phyloP scores from a whole-genome alignment of 2,888 invertebrate species.

The Oscheius sp. region DNA sequence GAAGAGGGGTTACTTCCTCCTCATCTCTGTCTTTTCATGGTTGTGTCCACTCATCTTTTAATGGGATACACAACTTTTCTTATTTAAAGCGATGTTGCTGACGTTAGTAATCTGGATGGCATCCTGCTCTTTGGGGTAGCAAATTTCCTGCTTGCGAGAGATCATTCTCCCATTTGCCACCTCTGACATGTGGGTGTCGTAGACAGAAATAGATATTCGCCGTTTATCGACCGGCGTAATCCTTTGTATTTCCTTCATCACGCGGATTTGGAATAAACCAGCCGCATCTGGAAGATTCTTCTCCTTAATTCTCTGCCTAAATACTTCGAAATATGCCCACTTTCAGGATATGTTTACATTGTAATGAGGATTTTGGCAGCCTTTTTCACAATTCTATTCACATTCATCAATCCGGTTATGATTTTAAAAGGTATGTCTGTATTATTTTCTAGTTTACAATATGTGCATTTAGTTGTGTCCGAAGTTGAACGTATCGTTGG shows the following conservation, averaged over 20 bases:
- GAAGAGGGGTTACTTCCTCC: slow-evolving; percentile 17
- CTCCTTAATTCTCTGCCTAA: not conserved
- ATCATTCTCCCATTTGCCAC: slow-evolving; percentile 14
- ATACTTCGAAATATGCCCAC: not conserved
- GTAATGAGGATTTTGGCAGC: slow-evolving; percentile 61
- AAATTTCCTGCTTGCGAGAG: slow-evolving; percentile 2
- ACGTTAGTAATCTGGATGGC: slow-evolving; percentile 15
- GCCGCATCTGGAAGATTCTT: too few species aligned
- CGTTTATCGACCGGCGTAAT: not conserved
- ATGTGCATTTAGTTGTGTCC: slow-evolving; percentile 20
- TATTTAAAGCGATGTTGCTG: not conserved
- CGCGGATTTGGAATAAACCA: too few species aligned
- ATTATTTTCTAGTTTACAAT: too few species aligned
- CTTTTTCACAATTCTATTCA: slow-evolving; percentile 61
- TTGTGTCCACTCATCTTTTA: too few species aligned
- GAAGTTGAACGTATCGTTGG: slow-evolving; percentile 24
- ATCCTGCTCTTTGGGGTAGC: slow-evolving; percentile 22
- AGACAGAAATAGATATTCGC: not conserved
- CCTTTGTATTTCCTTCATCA: too few species aligned
- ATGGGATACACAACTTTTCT: too few species aligned
- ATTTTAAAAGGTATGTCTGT: slow-evolving; percentile 48
- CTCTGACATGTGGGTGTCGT: not conserved
- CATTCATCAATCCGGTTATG: slow-evolving; percentile 63
- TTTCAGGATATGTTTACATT: slow-evolving; percentile 38
- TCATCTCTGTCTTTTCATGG: not conserved